Conservation (phyloP, 2,888 invertebrate species). For the Cephus rjabovi region DNA sequence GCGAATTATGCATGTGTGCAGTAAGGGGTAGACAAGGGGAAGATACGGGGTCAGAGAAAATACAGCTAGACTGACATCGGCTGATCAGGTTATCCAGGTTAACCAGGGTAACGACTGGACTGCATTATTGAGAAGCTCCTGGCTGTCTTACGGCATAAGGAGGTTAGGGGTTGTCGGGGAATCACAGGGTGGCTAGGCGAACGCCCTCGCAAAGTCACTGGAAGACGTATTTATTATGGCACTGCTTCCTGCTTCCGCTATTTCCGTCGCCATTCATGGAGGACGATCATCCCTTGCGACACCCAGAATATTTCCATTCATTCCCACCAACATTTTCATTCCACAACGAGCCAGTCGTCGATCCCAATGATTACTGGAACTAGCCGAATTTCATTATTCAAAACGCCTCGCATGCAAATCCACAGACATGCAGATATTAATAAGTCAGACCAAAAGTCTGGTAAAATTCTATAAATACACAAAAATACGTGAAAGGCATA, state of each 20-base stretch:
- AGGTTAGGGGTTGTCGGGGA: slow-evolving; percentile 20
- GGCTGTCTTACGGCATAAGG: slow-evolving; percentile 18
- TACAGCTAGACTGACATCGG: slow-evolving; percentile 31
- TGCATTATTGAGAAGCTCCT: slow-evolving; percentile 49
- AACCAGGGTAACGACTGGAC: slow-evolving; percentile 39
- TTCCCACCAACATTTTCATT: slow-evolving; percentile 26
- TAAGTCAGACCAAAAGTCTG: neutral
- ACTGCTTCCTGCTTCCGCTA: slow-evolving; percentile 53
- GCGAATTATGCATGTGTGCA: neutral
- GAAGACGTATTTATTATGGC: slow-evolving; percentile 51
- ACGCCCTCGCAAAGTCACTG: slow-evolving; percentile 27
- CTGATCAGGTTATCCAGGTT: slow-evolving; percentile 42
- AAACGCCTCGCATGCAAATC: neutral
- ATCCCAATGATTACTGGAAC: neutral
- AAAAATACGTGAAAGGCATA: neutral
- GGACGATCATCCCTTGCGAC: slow-evolving; percentile 22
- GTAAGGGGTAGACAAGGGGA: neutral
- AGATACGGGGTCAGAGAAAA: neutral
- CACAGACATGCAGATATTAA: slow-evolving; percentile 13
- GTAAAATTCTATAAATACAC: neutral
- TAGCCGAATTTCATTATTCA: neutral
- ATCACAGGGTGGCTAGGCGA: slow-evolving; percentile 25
- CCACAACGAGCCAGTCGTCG: neutral
- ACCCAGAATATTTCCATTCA: slow-evolving; percentile 42
- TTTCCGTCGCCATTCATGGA: slow-evolving; percentile 52